phyloP scores from a whole-genome alignment of 2,113 vertebrate genomes.

The Cervus canadensis region DNA sequence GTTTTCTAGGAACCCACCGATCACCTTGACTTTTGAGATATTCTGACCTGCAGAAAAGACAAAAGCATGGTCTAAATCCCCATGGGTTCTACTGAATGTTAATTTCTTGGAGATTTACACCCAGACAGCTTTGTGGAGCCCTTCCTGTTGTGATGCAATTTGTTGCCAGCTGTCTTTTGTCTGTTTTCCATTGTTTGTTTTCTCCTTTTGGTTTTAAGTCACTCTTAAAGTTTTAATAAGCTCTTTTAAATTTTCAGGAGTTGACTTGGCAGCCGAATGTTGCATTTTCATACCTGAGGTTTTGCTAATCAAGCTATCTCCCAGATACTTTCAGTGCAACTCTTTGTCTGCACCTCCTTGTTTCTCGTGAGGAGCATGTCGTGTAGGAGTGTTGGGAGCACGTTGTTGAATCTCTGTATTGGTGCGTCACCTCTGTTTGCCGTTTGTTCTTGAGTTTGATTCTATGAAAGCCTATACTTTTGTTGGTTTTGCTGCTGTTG shows the following conservation, averaged over 20 bases:
- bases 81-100: neutral
- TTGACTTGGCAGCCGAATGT: neutral
- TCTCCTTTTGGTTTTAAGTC: neutral
- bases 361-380: rapidly evolving
- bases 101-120: neutral
- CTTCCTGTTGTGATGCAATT: rapidly evolving
- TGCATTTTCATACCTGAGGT: neutral
- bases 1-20: rapidly evolving
- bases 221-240: neutral
- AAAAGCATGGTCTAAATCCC: neutral
- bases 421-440: rapidly evolving
- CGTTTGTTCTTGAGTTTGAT: rapidly evolving
- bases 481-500: neutral
- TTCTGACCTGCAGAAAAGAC: neutral
- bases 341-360: rapidly evolving
- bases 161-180: neutral
- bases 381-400: rapidly evolving
- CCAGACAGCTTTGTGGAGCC: neutral
- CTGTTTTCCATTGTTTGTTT: neutral
- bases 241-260: neutral
- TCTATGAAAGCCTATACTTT: neutral
- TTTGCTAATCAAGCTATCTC: neutral
- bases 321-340: no score
- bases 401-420: neutral
- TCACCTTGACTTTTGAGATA: neutral